These are phyloP conservation scores for Drosophila triauraria DNA, from an alignment of 1,140 invertebrate genomes.

Conservation along the genomic window DNA sequence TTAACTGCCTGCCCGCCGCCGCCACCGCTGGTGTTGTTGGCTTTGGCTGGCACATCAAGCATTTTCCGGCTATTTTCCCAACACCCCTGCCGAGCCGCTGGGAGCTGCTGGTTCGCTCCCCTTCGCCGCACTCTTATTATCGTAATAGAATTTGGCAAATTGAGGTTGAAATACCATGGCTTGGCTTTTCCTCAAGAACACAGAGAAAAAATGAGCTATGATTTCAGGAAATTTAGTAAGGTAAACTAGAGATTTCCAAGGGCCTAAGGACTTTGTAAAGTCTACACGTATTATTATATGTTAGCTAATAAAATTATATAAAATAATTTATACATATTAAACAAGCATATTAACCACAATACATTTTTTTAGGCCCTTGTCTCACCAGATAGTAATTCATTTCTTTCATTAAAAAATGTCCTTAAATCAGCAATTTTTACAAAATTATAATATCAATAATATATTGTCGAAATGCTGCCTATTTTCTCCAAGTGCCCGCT, in stretches of 20 bases:
- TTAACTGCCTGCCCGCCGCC: constrained; percentile 65
- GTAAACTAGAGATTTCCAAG: not conserved
- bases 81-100: constrained; percentile 10
- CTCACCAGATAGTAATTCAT: too few relatives aligned
- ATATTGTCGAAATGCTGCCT: not conserved
- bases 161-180: constrained; percentile 83
- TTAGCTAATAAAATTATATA: too few relatives aligned
- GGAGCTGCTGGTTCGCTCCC: constrained; percentile 12
- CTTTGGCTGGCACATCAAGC: constrained; percentile 66
- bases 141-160: constrained; percentile 85
- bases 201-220: not conserved
- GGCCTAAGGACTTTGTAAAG: too few relatives aligned
- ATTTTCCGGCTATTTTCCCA: constrained; percentile 79
- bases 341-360: too few relatives aligned
- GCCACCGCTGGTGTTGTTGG: constrained; percentile 25
- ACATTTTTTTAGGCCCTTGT: too few relatives aligned
- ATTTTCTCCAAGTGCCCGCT: constrained; percentile 18
- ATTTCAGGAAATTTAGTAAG: not conserved
- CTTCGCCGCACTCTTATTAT: constrained; percentile 66
- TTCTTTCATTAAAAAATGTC: not conserved
- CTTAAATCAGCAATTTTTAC: not conserved
- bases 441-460: not conserved
- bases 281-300: too few relatives aligned
- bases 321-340: too few relatives aligned
- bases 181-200: constrained; percentile 9